Conservation (phyloP, 2,888 invertebrate species). For the Acholoe squamosa region DNA sequence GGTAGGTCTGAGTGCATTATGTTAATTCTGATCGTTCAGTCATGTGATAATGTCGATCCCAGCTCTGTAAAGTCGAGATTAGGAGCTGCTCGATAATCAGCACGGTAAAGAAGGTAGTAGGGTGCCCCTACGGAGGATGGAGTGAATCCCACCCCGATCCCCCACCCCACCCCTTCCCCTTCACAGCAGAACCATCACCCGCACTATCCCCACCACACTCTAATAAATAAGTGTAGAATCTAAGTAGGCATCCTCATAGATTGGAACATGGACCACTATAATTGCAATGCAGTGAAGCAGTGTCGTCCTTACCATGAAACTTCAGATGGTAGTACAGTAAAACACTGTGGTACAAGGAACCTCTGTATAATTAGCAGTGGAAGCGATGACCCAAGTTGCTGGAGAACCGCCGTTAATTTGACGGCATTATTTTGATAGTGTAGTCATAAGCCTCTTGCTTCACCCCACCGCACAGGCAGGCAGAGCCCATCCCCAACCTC, state of each 20-base stretch:
- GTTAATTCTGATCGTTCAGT: slow-evolving; percentile 33
- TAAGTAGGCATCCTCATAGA: too few relatives aligned
- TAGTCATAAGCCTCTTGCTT: background rate
- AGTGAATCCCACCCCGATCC: background rate
- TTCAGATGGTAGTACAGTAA: too few relatives aligned
- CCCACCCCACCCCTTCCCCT: background rate
- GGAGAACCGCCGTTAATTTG: too few relatives aligned
- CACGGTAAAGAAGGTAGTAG: background rate
- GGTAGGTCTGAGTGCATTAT: slow-evolving; percentile 19
- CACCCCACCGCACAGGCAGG: background rate
- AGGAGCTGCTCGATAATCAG: slow-evolving; percentile 48
- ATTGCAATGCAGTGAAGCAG: too few relatives aligned
- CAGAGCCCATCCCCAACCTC: slow-evolving; percentile 11
- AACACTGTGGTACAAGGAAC: too few relatives aligned
- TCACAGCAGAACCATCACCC: background rate
- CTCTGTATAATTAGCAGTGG: too few relatives aligned
- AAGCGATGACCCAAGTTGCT: too few relatives aligned
- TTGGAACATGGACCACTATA: too few relatives aligned
- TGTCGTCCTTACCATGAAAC: too few relatives aligned
- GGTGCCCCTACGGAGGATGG: slow-evolving; percentile 5
- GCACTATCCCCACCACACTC: background rate
- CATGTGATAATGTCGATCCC: slow-evolving; percentile 51
- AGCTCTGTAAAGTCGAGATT: slow-evolving; percentile 52
- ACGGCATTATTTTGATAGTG: background rate
- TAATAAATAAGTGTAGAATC: too few relatives aligned